phyloP scores from a whole-genome alignment of 1,140 invertebrate genomes.

The Sarcophaga peregrina region DNA sequence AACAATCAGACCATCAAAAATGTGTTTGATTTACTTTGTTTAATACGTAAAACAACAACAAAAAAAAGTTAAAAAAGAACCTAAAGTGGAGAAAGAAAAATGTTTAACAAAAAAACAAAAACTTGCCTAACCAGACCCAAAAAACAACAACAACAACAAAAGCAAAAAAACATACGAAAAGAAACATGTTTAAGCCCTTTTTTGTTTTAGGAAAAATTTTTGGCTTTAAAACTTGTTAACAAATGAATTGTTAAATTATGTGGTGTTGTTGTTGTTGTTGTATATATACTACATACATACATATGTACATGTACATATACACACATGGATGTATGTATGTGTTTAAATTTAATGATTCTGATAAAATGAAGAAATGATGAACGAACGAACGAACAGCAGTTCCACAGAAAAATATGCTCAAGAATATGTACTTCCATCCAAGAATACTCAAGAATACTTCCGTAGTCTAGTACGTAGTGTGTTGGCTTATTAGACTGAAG shows the following conservation, averaged over 20 bases:
- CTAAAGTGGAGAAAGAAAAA: not conserved
- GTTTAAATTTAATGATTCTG: not conserved
- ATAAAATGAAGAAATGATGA: not conserved
- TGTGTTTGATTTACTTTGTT: not conserved
- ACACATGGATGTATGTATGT: not conserved
- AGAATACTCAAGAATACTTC: too few relatives aligned
- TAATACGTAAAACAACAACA: not conserved
- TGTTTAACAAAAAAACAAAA: not conserved
- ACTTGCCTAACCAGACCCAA: slow-evolving; percentile 15
- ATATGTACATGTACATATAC: not conserved
- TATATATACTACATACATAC: not conserved
- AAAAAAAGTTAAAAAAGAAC: not conserved
- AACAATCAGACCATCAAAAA: slow-evolving; percentile 5
- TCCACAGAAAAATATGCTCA: not conserved
- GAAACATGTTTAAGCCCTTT: slow-evolving; percentile 10
- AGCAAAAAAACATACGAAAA: not conserved
- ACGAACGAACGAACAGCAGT: not conserved
- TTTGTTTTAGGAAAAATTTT: not conserved
- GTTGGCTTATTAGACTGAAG: too few relatives aligned
- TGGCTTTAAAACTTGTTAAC: slow-evolving; percentile 5
- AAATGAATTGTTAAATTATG: slow-evolving; percentile 1
- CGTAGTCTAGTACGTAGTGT: too few relatives aligned
- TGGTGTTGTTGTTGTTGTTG: not conserved
- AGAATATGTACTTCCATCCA: too few relatives aligned
- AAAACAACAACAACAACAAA: not conserved